phyloP scores from a whole-genome alignment of 2,797 vertebrate genomes.

The Chloroceryle inda region DNA sequence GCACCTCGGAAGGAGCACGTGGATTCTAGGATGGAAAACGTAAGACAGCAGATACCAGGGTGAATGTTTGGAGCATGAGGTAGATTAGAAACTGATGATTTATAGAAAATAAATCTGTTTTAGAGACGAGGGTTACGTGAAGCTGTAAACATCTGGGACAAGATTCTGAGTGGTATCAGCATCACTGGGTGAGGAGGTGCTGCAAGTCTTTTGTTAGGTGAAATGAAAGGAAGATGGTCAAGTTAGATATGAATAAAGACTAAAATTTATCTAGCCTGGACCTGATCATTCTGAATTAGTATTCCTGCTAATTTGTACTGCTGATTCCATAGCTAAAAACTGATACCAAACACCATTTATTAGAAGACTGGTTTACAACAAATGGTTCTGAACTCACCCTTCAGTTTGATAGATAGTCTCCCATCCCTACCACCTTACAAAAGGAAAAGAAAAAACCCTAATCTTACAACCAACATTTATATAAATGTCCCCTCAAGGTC shows the following conservation, averaged over 20 bases:
- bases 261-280: not conserved
- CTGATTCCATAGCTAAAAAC: slow-evolving; percentile 30
- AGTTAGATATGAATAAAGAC: not conserved
- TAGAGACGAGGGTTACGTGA: not conserved
- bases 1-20: not conserved
- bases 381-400: slow-evolving; percentile 40
- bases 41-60: not conserved
- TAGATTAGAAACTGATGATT: not conserved
- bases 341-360: not conserved
- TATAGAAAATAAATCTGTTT: not conserved
- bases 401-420: slow-evolving; percentile 34
- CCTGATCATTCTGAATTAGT: not conserved
- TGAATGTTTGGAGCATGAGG: not conserved
- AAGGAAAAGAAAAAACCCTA: not conserved
- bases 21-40: not conserved
- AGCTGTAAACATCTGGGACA: not conserved
- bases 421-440: not conserved
- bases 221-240: not conserved
- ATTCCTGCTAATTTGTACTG: not conserved
- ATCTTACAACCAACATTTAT: not conserved
- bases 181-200: not conserved
- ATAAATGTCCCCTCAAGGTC: slow-evolving; percentile 9
- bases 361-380: slow-evolving; percentile 22
- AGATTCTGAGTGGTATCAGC: not conserved
- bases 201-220: not conserved